Evolutionary conservation across 2,888 invertebrate species (phyloP), one percentile per base, ranked within the genome.

Genomic region (Drosophila neotestacea): DNA sequence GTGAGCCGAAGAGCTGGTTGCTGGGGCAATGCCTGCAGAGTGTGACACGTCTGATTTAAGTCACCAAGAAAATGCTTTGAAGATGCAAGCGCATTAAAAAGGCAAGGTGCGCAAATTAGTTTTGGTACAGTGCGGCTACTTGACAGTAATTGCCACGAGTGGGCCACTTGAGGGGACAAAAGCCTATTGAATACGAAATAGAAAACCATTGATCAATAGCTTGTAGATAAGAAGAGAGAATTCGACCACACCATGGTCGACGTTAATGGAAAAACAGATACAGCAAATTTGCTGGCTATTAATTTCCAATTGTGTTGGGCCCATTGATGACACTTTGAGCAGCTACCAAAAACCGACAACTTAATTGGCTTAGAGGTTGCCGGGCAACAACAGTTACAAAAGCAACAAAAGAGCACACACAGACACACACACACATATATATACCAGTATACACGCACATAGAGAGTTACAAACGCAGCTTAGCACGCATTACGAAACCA

Each of bases 251-350:
- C 44, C 13, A 36, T 13, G 46, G 44, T 39, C 34, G 59, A 54
- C 34, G 55, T 72, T 79, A 70, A 64, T 66, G 59, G 39, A 67
- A 84, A 66, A 66, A 59, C 32, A 56, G 50, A 62, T 65, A 56
- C 28, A 47, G 56, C 65, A 77, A 80, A 86, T 75, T 79, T 64
- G 73, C 47, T 56, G 65, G 82, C 77, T 87, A 88, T 87, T 85
- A 88, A 87, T 83, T 79, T 77, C 74, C 77, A 77, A 84, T 85
- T 84, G 75, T 82, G 75, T 54, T 42, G 46, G 52, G 55, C 54
- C 75, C 76, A 88, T 89, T 81, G 88, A 89, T 89, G 90, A 79
- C 82, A 89, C 80, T 84, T 79, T 81, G 79, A 79, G 75, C 60
- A 70, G 60, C 56, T 55, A 41, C 70, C 64, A 67, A 72, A 73